These are phyloP conservation scores for Coelinius sp. DNA, from an alignment of 2,888 invertebrate genomes.

Conservation along the genomic window DNA sequence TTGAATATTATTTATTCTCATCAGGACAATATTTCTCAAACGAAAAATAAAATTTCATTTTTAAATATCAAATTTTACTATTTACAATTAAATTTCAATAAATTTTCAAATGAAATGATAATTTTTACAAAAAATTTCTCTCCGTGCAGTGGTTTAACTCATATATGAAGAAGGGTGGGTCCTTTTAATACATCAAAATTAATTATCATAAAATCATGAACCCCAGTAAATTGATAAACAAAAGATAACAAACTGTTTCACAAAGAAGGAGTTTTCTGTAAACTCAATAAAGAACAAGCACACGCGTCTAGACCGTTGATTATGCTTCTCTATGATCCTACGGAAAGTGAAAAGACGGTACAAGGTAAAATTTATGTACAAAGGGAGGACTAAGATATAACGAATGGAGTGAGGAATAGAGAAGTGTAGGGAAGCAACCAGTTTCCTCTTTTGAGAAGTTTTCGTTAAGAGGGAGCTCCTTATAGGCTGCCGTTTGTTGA, in stretches of 20 bases:
- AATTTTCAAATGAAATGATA: no score
- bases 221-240: constrained; percentile 11
- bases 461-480: constrained; percentile 37
- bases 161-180: no score
- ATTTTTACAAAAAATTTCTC: no score
- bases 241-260: background rate
- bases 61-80: no score
- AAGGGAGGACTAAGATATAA: constrained; percentile 26
- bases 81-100: no score
- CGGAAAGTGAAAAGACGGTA: background rate
- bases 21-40: no score
- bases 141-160: no score
- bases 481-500: constrained; percentile 37
- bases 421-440: constrained; percentile 40
- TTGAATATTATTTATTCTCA: no score
- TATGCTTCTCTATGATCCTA: constrained; percentile 39
- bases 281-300: background rate
- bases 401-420: constrained; percentile 15
- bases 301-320: constrained; percentile 31
- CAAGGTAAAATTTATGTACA: background rate
- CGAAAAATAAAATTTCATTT: no score
- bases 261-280: background rate
- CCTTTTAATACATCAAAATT: no score
- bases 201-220: background rate
- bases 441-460: constrained; percentile 46